These are phyloP conservation scores for Leptodactylus fuscus DNA, from an alignment of 2,113 vertebrate species.

Conservation along the genomic window DNA sequence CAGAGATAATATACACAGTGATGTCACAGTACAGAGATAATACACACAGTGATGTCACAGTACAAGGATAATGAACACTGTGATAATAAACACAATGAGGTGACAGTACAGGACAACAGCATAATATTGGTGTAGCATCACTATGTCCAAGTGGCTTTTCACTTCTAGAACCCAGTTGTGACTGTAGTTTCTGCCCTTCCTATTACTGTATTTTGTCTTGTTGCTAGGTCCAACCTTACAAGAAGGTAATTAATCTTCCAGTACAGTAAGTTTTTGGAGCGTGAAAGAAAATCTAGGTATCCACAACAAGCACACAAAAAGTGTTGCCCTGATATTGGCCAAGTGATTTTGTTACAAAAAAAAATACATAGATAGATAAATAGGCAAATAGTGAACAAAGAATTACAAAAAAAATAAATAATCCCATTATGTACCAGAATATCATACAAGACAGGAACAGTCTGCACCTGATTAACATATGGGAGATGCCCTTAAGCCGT, in stretches of 20 bases:
- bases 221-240: too few relatives aligned
- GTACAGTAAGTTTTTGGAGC: too few relatives aligned
- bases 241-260: too few relatives aligned
- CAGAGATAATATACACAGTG: background rate
- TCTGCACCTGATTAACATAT: constrained; percentile 7
- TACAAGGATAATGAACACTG: background rate
- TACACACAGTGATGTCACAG: background rate
- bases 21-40: background rate
- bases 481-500: background rate
- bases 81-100: background rate
- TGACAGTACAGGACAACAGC: background rate
- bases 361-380: background rate
- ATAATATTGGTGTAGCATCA: too few relatives aligned
- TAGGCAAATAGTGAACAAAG: too few relatives aligned
- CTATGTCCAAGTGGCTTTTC: too few relatives aligned
- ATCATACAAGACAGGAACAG: background rate
- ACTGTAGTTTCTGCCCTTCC: too few relatives aligned
- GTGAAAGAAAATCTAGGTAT: background rate
- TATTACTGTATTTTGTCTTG: too few relatives aligned
- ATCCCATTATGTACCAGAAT: background rate
- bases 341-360: background rate
- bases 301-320: background rate
- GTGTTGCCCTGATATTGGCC: background rate
- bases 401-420: too few relatives aligned
- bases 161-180: too few relatives aligned